Evolutionary conservation across 2,888 invertebrate genomes (phyloP).

Genomic region (Acrobasis suavella): DNA sequence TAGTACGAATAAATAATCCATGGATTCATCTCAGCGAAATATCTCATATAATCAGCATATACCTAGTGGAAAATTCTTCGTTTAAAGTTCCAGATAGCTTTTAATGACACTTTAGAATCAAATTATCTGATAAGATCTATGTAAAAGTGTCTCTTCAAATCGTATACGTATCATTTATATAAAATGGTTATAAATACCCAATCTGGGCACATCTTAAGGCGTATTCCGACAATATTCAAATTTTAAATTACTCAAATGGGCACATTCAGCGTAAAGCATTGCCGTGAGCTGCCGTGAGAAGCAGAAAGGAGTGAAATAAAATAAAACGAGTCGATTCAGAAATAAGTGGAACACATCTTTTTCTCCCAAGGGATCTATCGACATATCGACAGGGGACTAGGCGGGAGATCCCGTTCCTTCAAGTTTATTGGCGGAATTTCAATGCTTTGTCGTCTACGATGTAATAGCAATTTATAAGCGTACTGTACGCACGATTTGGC

Average conservation of each 20-base stretch:
- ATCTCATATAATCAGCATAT: no score
- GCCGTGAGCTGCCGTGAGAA: conserved; percentile 39
- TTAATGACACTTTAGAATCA: not conserved
- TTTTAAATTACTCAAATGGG: conserved; percentile 40
- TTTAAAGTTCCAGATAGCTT: no score
- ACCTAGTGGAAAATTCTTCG: no score
- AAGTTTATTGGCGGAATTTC: conserved; percentile 68
- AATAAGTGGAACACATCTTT: conserved; percentile 66
- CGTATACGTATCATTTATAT: not conserved
- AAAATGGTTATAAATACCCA: conserved; percentile 8
- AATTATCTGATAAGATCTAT: not conserved
- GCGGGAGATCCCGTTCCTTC: conserved; percentile 56
- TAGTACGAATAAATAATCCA: no score
- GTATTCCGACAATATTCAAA: conserved; percentile 30
- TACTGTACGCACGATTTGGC: conserved; percentile 36
- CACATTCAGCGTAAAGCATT: conserved; percentile 39
- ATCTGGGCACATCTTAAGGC: not conserved
- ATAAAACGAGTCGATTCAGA: conserved; percentile 54
- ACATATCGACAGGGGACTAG: conserved; percentile 59
- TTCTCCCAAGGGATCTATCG: conserved; percentile 61
- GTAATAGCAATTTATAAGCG: conserved; percentile 59
- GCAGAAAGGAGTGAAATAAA: conserved; percentile 49
- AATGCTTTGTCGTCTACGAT: conserved; percentile 62
- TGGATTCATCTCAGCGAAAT: no score
- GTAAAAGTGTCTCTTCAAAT: not conserved